Base-by-base conservation (phyloP, 2,113 vertebrate genomes). In the Gymnobelideus leadbeateri region DNA sequence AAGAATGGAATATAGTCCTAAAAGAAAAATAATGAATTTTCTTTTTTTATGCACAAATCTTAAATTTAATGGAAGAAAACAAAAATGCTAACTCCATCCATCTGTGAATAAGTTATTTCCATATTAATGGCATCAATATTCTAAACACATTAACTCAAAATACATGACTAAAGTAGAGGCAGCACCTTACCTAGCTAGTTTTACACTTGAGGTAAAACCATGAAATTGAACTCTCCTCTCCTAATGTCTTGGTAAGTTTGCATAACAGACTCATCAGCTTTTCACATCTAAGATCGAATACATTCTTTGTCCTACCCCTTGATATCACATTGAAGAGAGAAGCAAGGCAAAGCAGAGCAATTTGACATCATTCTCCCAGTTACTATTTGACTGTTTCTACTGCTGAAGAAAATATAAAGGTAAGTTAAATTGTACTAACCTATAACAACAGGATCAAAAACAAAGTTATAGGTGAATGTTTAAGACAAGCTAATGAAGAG, bases 401-500 rank as follows among this genome's bases (percentile, higher is more conserved):
- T 84, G 68, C 51, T 28, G 57, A 1, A 61, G 92, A 55, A 94
- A 37, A 93, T 9, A 84, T 0, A 0, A 3, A 91, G 90, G 89
- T 55, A 46, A 84, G 50, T 0, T 28, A 90, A 61, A 49, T 91
- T 92, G 55, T 50, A 57, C 61, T 91, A 68, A 51, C 90, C 28
- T 91, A 37, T 68, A 55, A 96, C 19, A 51, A 77, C 46, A 91
- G 91, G 61, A 90, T 21, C 51, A 57, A 94, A 95, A 84, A 21
- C 31, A 84, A 91, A 95, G 52, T 52, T 89, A 91, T 94, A 90
- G 90, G 68, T 93, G 89, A 94, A 96, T 24, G 46, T 53, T 50
- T 96, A 84, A 96, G 24, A 52, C 37, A 31, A 96, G 55, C 26
- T 68, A 91, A 51, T 52, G 91, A 68, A 92, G 54, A 94, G n/a